Evolutionary conservation across 1,140 invertebrate genomes (phyloP).

Genomic region (Drosophila kepulauana): DNA sequence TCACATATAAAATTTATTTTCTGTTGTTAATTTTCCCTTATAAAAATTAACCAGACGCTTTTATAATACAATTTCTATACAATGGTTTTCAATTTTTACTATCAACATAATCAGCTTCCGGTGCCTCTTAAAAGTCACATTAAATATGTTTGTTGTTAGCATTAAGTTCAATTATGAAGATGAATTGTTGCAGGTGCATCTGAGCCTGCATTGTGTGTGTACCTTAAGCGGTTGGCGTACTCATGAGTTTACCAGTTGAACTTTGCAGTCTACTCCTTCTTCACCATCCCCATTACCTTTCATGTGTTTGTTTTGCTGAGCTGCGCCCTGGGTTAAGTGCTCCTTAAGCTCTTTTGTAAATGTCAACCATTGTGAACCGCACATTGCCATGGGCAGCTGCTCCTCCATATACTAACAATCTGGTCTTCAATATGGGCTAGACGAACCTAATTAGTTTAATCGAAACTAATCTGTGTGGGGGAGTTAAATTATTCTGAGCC

Average conservation of each 20-base stretch:
- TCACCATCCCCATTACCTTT: not conserved
- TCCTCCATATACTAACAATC: not conserved
- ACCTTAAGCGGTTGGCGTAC: conserved; percentile 4
- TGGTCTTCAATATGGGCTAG: conserved; percentile 9
- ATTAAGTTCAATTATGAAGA: conserved; percentile 58
- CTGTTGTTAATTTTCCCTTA: too few relatives aligned
- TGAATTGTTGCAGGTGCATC: conserved; percentile 39
- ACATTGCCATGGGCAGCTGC: conserved; percentile 16
- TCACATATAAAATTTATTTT: too few relatives aligned
- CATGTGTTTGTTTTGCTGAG: conserved; percentile 44
- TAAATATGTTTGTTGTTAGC: conserved; percentile 48
- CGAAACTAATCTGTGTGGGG: conserved; percentile 10
- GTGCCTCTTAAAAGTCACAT: conserved; percentile 40
- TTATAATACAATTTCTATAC: too few relatives aligned
- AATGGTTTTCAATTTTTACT: conserved; percentile 11
- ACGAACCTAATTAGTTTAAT: conserved; percentile 5
- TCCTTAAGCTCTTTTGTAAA: conserved; percentile 60
- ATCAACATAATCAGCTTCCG: conserved; percentile 13
- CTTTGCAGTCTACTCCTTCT: conserved; percentile 13
- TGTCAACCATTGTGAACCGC: conserved; percentile 39
- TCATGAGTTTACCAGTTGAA: conserved; percentile 30
- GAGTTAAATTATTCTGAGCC: not conserved
- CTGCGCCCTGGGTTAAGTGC: conserved; percentile 58
- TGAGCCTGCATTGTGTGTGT: conserved; percentile 1
- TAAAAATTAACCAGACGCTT: too few relatives aligned